Base-by-base conservation (phyloP, 2,113 vertebrate species). In the Aviceda subcristata region DNA sequence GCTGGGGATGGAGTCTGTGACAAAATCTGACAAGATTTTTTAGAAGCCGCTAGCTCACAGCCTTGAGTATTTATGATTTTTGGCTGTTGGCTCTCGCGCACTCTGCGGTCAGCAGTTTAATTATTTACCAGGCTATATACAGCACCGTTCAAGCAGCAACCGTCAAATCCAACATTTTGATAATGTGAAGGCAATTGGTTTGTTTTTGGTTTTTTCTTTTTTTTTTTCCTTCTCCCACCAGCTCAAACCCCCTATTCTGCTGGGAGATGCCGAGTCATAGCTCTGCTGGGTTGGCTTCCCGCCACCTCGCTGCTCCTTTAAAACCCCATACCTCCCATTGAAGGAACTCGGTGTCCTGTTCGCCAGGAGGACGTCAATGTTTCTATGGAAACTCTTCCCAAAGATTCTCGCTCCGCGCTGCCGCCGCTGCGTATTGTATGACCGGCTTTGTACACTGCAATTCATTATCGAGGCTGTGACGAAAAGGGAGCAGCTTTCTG, bases 301-400 rank as follows among this genome's bases (percentile, higher is more conserved):
- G 96, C 97, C 93, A 93, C 38, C 79, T 94, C 55, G 18, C 95
- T 96, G 97, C 94, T 87, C 94, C 75, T 91, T 90, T 96, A 97
- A 95, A 97, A 95, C 94, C 96, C 93, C 92, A 96, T 97, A 83
- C 96, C 98, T 98, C 97, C 94, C 97, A 98, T 98, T 98, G 98
- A 97, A 98, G 97, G 97, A 98, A 98, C 98, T 97, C 97, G 97
- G 97, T 98, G 95, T 97, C 97, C 97, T 97, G 98, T 98, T 98
- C 96, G 92, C 98, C 94, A 97, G 98, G 97, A 97, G 98, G 98
- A 99, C 98, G 99, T 99, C 98, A 99, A 88, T 92, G 98, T 99
- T 98, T 98, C 98, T 98, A 99, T 99, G 98, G 98, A 98, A 99
- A 99, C 99, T 94, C 98, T 98, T 98, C 98, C 98, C 98, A 98